A percentile compares a stretch with the other conserved stretches of the same genome.
These are phyloP conservation scores for Baronia brevicornis DNA, from an alignment of 2,888 invertebrate species.

Conservation along the genomic window DNA sequence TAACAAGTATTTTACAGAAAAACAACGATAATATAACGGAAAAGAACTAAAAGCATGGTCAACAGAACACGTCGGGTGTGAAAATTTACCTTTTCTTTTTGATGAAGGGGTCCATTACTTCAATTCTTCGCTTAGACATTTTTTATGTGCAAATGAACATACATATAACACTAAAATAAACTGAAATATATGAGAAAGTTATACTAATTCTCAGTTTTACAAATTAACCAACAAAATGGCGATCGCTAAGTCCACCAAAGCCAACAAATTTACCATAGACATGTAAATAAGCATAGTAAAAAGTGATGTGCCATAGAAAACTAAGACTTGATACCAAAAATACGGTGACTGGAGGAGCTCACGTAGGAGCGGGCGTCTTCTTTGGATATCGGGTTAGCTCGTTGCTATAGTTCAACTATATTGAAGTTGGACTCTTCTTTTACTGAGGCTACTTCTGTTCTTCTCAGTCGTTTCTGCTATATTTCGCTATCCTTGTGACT, in stretches of 20 bases:
- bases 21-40: slow-evolving; percentile 17
- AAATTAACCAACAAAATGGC: slow-evolving; percentile 61
- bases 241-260: slow-evolving; percentile 22
- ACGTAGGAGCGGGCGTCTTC: too few relatives aligned
- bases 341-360: too few relatives aligned
- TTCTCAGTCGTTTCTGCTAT: too few relatives aligned
- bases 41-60: slow-evolving; percentile 17
- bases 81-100: slow-evolving; percentile 81
- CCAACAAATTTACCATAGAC: slow-evolving; percentile 15
- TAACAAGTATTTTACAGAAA: slow-evolving; percentile 13
- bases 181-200: slow-evolving; percentile 29
- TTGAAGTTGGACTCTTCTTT: too few relatives aligned
- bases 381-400: too few relatives aligned
- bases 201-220: slow-evolving; percentile 32
- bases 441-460: too few relatives aligned
- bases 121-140: slow-evolving; percentile 91
- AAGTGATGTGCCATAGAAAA: neutral
- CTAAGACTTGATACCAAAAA: too few relatives aligned
- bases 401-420: too few relatives aligned
- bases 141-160: slow-evolving; percentile 32
- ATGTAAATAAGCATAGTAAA: neutral
- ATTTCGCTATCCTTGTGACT: too few relatives aligned
- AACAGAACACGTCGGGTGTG: slow-evolving; percentile 5
- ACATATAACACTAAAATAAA: slow-evolving; percentile 35
- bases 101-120: slow-evolving; percentile 89